phyloP scores from a whole-genome alignment of 2,888 invertebrate genomes.

The Unio pictorum region DNA sequence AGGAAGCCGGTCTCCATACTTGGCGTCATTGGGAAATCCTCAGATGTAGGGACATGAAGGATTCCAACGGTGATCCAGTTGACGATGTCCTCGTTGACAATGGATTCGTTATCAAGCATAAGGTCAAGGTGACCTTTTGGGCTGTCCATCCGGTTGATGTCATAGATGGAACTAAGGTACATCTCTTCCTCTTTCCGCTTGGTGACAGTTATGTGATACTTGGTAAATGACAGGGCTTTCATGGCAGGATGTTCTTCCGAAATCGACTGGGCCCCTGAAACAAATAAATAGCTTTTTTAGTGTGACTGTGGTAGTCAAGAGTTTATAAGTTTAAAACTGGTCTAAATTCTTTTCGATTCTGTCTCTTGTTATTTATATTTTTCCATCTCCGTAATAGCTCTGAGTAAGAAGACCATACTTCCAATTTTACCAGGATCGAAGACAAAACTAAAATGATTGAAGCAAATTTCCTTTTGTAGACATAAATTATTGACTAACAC shows the following conservation, averaged over 20 bases:
- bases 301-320: too few species aligned
- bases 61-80: constrained; percentile 30
- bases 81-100: constrained; percentile 28
- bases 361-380: too few species aligned
- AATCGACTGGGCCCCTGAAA: too few species aligned
- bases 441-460: too few species aligned
- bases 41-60: constrained; percentile 30
- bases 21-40: constrained; percentile 33
- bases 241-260: constrained; percentile 24
- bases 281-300: too few species aligned
- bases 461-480: too few species aligned
- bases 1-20: constrained; percentile 20
- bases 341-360: too few species aligned
- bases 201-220: constrained; percentile 46
- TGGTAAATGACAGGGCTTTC: constrained; percentile 41
- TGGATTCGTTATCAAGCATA: constrained; percentile 26
- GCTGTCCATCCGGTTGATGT: constrained; percentile 14
- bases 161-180: constrained; percentile 25
- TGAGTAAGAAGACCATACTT: too few species aligned
- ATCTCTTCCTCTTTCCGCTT: constrained; percentile 45
- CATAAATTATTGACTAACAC: too few species aligned
- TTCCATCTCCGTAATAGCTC: too few species aligned
- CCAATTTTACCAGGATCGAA: too few species aligned
- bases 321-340: too few species aligned
- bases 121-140: constrained; percentile 16